Evolutionary conservation across 1,140 invertebrate species (phyloP).

Genomic region (Hydropsyche tenuis): DNA sequence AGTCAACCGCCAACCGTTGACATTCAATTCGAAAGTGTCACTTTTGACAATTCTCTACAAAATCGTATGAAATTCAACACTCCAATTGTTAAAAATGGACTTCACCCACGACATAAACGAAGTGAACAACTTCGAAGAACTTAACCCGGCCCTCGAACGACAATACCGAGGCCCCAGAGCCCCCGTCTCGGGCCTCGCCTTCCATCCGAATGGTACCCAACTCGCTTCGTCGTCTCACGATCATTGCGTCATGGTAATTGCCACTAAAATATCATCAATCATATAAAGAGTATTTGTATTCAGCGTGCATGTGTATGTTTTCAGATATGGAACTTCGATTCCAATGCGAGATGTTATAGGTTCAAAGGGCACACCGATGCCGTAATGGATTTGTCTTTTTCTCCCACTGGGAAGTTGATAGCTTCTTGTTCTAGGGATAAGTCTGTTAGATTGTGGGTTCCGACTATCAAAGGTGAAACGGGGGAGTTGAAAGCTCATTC

Average conservation of each 20-base stretch:
- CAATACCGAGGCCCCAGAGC: constrained; percentile 83
- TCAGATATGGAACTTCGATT: constrained; percentile 75
- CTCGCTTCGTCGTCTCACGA: constrained; percentile 81
- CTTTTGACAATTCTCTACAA: too few relatives aligned
- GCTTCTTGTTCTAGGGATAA: constrained; percentile 84
- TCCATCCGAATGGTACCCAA: constrained; percentile 77
- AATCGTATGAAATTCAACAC: too few relatives aligned
- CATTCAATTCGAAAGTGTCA: too few relatives aligned
- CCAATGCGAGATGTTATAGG: constrained; percentile 69
- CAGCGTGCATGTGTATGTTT: too few relatives aligned
- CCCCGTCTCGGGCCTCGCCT: constrained; percentile 75
- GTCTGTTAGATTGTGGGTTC: constrained; percentile 85
- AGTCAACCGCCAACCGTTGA: too few relatives aligned
- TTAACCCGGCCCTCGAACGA: constrained; percentile 75
- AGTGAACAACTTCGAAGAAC: too few relatives aligned
- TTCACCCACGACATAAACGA: too few relatives aligned
- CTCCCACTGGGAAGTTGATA: constrained; percentile 79
- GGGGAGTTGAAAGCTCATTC: constrained; percentile 80
- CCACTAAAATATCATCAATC: neutral
- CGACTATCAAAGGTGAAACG: constrained; percentile 77
- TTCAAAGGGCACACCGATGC: constrained; percentile 71
- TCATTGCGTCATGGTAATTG: constrained; percentile 69
- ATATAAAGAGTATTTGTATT: neutral
- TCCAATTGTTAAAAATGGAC: too few relatives aligned
- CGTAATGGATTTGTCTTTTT: constrained; percentile 75